These are phyloP conservation scores for Chalcosyrphus nemorum DNA, from an alignment of 2,888 invertebrate species.

Conservation along the genomic window DNA sequence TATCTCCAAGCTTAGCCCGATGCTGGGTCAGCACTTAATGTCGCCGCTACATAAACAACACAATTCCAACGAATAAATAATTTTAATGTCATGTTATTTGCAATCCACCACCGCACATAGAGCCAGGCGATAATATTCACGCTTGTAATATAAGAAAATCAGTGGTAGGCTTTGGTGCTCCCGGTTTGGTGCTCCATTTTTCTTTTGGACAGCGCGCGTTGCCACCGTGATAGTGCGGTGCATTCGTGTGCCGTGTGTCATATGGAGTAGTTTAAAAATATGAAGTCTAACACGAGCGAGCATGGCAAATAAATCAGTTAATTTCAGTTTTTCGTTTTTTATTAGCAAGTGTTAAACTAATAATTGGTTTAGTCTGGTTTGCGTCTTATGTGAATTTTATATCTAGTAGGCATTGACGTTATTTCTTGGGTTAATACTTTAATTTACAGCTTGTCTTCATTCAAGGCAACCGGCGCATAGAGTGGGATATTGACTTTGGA, in stretches of 20 bases:
- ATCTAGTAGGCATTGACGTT: neutral
- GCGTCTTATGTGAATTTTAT: neutral
- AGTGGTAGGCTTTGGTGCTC: constrained; percentile 35
- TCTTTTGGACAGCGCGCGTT: constrained; percentile 60
- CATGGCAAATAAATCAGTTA: constrained; percentile 55
- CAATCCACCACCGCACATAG: constrained; percentile 28
- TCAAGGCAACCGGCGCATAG: neutral
- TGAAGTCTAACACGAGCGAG: constrained; percentile 42
- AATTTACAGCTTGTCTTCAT: constrained; percentile 25
- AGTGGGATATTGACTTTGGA: constrained; percentile 9
- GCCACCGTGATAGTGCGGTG: constrained; percentile 65
- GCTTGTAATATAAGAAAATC: constrained; percentile 58
- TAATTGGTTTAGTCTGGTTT: constrained; percentile 26
- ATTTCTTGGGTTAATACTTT: constrained; percentile 11
- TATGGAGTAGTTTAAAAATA: constrained; percentile 43
- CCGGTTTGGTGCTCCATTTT: constrained; percentile 62
- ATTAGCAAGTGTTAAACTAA: constrained; percentile 27
- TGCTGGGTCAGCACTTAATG: constrained; percentile 54
- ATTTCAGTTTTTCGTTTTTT: neutral
- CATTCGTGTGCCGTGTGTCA: constrained; percentile 69
- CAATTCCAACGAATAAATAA: constrained; percentile 64
- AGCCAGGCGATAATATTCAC: constrained; percentile 66
- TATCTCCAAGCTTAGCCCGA: constrained; percentile 21
- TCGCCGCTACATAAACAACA: constrained; percentile 59
- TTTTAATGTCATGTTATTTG: constrained; percentile 65